Evolutionary conservation across 1,140 invertebrate genomes (phyloP).

Genomic region (Cotesia typhae): DNA sequence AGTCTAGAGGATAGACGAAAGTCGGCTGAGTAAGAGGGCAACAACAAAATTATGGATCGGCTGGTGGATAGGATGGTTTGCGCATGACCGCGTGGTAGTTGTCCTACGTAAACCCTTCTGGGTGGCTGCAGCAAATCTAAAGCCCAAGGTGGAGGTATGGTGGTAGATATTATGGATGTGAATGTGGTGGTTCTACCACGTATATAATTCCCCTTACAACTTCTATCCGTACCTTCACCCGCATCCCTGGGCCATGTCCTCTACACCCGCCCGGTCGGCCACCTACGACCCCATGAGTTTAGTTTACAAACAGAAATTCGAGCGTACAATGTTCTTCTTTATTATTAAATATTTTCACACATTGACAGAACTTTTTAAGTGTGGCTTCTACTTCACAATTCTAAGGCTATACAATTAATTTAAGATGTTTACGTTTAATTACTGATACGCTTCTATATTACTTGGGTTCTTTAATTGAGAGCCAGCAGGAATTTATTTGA

Average conservation of each 20-base stretch:
- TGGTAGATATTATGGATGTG: too few relatives aligned
- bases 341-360: slow-evolving; percentile 21
- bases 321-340: slow-evolving; percentile 23
- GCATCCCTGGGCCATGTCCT: slow-evolving; percentile 13
- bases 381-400: not conserved
- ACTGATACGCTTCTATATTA: not conserved
- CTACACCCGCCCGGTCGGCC: slow-evolving; percentile 5
- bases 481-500: too few relatives aligned
- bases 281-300: slow-evolving; percentile 9
- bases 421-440: not conserved
- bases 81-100: slow-evolving; percentile 49
- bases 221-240: not conserved
- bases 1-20: slow-evolving; percentile 35
- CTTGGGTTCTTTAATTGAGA: too few relatives aligned
- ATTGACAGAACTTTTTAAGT: not conserved
- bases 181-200: too few relatives aligned
- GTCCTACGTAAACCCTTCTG: slow-evolving; percentile 38
- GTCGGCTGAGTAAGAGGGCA: slow-evolving; percentile 39
- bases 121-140: not conserved
- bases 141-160: slow-evolving; percentile 1
- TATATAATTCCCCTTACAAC: too few relatives aligned
- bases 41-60: slow-evolving; percentile 54
- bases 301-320: slow-evolving; percentile 38
- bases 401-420: too few relatives aligned
- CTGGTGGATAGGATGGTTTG: slow-evolving; percentile 39